Evolutionary conservation across 1,140 invertebrate species (phyloP), one percentile per base, ranked within the genome.

Genomic region (Cyphomyrmex costatus): DNA sequence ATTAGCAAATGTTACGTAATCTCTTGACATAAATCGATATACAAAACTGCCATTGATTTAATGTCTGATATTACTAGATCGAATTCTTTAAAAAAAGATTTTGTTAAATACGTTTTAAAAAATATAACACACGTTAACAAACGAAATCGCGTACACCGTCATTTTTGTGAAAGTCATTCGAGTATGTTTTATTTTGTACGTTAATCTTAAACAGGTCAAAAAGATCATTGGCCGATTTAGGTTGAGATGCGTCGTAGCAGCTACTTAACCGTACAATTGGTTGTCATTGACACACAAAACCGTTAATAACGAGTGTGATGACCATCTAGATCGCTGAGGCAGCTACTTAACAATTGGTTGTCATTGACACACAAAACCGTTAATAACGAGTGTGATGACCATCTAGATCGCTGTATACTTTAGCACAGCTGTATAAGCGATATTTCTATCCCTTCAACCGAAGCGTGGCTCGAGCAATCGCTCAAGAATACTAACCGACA

Each of bases 281-380:
- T 93, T 92, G 92, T 92, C 93, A 93, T 93, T 93, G 92, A 92
- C 92, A 92, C 91, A 93, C 90, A 93, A 93, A 94, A 93, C 88
- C 91, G 79, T 87, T 88, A 49, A 70, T 87, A 87, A 89, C 87
- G 71, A 88, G 61, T 85, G 73, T 51, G 83, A 91, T 70, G 71
- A 90, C n/a, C n/a, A n/a, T n/a, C n/a, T n/a, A n/a, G n/a, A n/a
- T n/a, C n/a, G n/a, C n/a, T n/a, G n/a, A n/a, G n/a, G 84, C 85
- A 83, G 89, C 89, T 93, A 93, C 92, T 93, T 94, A 92, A 93
- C 46, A 94, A 94, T 94, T 94, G 93, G 91, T 93, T 92, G 92
- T 92, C 93, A 93, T 93, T 93, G 92, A 92, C 92, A 92, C 91
- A 93, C 90, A 93, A 93, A 94, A 93, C 88, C 91, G 79, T 87